Percentiles rank a stretch among this genome's conserved stretches.
Evolutionary conservation across 2,797 vertebrate species (phyloP).

Genomic region (Aeoliscus strigatus): DNA sequence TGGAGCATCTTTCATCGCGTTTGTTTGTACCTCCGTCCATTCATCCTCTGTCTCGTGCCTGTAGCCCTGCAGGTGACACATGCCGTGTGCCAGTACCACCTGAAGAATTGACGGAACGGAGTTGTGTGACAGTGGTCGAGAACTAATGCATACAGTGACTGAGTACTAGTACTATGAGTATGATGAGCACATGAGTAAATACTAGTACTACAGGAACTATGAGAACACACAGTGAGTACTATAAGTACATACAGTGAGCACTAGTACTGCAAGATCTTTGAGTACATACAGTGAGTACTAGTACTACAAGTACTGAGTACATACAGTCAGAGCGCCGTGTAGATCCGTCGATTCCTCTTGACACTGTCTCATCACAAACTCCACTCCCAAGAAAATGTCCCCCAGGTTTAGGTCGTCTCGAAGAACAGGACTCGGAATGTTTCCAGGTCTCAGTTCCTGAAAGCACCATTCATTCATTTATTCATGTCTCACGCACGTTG

Average conservation of each 20-base stretch:
- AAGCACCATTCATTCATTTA: too few species aligned
- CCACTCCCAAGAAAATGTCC: conserved; percentile 89
- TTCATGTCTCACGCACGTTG: too few species aligned
- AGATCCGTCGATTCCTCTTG: conserved; percentile 71
- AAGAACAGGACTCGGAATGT: conserved; percentile 73
- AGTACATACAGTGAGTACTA: too few species aligned
- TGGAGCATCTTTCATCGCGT: not conserved
- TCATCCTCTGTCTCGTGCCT: conserved; percentile 80
- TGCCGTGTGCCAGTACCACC: conserved; percentile 86
- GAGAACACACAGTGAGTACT: too few species aligned
- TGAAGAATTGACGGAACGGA: conserved; percentile 33
- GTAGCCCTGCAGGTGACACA: conserved; percentile 93
- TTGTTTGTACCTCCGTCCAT: conserved; percentile 81
- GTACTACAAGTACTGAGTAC: too few species aligned
- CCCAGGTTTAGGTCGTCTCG: conserved; percentile 85
- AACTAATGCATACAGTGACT: too few species aligned
- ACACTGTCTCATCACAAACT: conserved; percentile 85
- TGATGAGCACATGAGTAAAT: too few species aligned
- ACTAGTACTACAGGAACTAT: too few species aligned
- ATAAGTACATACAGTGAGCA: too few species aligned
- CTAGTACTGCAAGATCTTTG: too few species aligned
- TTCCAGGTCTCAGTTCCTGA: conserved; percentile 79
- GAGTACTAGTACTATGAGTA: too few species aligned
- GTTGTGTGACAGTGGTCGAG: too few species aligned
- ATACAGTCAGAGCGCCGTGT: conserved; percentile 78